Conservation (phyloP, 2,888 invertebrate species). For the Agapostemon virescens region DNA sequence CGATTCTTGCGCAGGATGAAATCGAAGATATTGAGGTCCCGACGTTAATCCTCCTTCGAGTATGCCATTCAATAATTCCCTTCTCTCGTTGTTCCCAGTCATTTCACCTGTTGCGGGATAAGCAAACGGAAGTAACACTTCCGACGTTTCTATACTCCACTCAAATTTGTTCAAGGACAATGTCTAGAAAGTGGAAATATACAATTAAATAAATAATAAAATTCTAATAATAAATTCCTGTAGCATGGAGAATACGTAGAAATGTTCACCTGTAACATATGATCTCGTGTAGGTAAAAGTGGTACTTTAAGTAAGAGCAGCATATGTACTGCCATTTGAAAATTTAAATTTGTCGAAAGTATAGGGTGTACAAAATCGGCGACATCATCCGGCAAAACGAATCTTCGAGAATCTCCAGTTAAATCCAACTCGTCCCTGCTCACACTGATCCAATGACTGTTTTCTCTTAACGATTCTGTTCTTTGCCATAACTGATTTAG, state of each 20-base stretch:
- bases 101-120: slow-evolving; percentile 73
- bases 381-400: slow-evolving; percentile 85
- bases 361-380: slow-evolving; percentile 87
- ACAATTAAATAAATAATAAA: no score
- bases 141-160: slow-evolving; percentile 75
- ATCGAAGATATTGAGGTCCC: slow-evolving; percentile 84
- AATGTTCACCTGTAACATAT: slow-evolving; percentile 67
- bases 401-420: slow-evolving; percentile 85
- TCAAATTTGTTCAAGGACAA: slow-evolving; percentile 69
- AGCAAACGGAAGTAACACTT: slow-evolving; percentile 73
- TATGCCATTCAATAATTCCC: slow-evolving; percentile 69
- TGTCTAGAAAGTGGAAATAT: slow-evolving; percentile 58
- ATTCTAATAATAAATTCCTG: no score
- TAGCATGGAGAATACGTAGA: background rate
- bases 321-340: slow-evolving; percentile 84
- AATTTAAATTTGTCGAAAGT: slow-evolving; percentile 82
- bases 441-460: slow-evolving; percentile 86
- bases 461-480: slow-evolving; percentile 87
- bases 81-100: slow-evolving; percentile 65
- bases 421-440: slow-evolving; percentile 80
- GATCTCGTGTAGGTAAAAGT: slow-evolving; percentile 81
- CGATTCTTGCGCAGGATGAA: slow-evolving; percentile 84
- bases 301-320: slow-evolving; percentile 84
- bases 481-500: slow-evolving; percentile 88
- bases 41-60: slow-evolving; percentile 81